Conservation (phyloP, 2,797 vertebrate species). For the Catamblyrhynchus diadema region DNA sequence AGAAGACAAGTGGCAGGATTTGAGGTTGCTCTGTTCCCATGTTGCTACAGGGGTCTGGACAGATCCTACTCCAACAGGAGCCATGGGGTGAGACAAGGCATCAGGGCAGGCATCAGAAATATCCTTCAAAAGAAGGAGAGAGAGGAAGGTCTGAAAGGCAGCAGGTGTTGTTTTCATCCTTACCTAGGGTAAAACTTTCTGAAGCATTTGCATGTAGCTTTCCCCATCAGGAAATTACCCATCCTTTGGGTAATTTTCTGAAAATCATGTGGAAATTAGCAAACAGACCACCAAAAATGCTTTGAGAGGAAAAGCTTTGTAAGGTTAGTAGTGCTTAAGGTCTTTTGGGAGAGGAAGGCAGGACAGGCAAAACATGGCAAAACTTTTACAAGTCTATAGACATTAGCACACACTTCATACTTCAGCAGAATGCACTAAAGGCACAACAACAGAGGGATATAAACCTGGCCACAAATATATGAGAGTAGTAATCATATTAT, state of each 20-base stretch:
- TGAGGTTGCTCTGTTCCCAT: background rate
- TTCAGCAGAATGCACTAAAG: background rate
- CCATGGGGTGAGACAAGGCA: background rate
- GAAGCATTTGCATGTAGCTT: background rate
- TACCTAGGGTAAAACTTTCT: background rate
- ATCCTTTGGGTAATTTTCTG: background rate
- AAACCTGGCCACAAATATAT: background rate
- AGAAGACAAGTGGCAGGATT: background rate
- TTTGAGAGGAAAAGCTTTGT: background rate
- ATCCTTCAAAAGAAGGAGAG: background rate
- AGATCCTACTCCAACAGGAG: background rate
- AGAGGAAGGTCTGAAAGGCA: background rate
- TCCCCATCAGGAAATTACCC: background rate
- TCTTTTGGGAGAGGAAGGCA: background rate
- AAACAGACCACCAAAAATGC: background rate
- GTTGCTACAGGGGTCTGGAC: background rate
- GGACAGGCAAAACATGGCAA: background rate
- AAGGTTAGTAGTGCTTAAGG: background rate
- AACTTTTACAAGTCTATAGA: background rate
- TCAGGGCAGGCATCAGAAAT: background rate
- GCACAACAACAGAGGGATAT: background rate
- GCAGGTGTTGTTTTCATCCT: background rate
- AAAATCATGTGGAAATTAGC: background rate
- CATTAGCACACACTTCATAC: background rate
- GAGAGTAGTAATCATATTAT: background rate